A percentile compares a stretch with the other conserved stretches of the same genome.
phyloP scores from a whole-genome alignment of 2,797 vertebrate species.

The Typhlichthys eigenmanni region DNA sequence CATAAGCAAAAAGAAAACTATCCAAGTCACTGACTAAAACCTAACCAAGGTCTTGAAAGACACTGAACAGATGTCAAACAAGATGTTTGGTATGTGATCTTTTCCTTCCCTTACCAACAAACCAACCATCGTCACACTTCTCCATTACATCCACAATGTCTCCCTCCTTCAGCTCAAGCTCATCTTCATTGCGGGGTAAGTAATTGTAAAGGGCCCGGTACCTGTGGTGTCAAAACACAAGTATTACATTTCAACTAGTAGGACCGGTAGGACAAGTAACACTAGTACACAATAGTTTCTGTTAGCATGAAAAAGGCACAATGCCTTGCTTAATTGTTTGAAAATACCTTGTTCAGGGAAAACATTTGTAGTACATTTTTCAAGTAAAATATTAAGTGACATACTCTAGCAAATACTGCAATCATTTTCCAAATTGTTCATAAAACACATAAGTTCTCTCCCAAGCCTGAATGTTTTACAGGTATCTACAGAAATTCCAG shows the following conservation, averaged over 20 bases:
- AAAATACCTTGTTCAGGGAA: too few relatives aligned
- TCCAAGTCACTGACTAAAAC: background rate
- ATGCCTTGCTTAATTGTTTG: too few relatives aligned
- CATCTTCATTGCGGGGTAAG: slow-evolving; percentile 93
- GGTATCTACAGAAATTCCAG: too few relatives aligned
- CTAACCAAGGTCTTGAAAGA: background rate
- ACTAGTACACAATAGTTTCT: background rate
- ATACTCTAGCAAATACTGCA: too few relatives aligned
- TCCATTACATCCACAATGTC: slow-evolving; percentile 97
- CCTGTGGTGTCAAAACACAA: slow-evolving; percentile 63
- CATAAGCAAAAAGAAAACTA: too few relatives aligned
- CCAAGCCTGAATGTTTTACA: too few relatives aligned
- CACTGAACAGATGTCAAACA: background rate
- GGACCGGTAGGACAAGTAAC: background rate
- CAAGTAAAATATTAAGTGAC: too few relatives aligned
- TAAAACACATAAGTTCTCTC: too few relatives aligned
- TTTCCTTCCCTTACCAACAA: slow-evolving; percentile 85
- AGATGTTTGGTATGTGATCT: background rate
- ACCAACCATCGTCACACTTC: slow-evolving; percentile 98
- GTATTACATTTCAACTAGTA: background rate
- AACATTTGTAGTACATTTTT: too few relatives aligned
- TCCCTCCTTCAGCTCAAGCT: slow-evolving; percentile 96
- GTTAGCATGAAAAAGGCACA: background rate
- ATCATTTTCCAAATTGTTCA: too few relatives aligned
- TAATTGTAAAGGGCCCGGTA: slow-evolving; percentile 98